Evolutionary conservation across 2,797 vertebrate genomes (phyloP).

Genomic region (Mormyrops boulengeri): DNA sequence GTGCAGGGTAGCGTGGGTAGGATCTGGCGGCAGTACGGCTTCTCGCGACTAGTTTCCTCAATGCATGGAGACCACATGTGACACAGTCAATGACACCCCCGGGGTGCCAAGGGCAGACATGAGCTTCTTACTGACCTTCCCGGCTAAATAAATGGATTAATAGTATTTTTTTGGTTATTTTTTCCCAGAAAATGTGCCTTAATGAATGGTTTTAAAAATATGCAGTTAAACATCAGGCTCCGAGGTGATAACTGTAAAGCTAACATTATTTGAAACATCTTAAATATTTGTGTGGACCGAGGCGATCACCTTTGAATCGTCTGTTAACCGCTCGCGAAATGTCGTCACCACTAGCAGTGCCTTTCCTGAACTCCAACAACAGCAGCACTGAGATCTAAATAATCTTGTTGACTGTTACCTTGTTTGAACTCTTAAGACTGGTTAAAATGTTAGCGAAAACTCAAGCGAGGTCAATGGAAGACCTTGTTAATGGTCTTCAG

Average conservation of each 20-base stretch:
- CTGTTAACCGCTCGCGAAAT: constrained; percentile 11
- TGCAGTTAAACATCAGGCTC: constrained; percentile 37
- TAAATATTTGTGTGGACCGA: constrained; percentile 47
- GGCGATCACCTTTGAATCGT: constrained; percentile 37
- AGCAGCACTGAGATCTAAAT: constrained; percentile 12
- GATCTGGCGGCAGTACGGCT: not conserved
- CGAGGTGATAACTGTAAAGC: constrained; percentile 43
- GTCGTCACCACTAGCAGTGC: not conserved
- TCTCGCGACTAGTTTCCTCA: not conserved
- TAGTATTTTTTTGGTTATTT: not conserved
- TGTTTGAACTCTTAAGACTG: constrained; percentile 2
- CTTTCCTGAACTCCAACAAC: not conserved
- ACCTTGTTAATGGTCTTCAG: constrained; percentile 1
- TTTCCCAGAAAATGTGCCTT: not conserved
- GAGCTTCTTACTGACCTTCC: not conserved
- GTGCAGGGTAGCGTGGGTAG: not conserved
- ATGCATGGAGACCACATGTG: not conserved
- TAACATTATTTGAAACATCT: constrained; percentile 45
- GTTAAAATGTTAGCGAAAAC: constrained; percentile 4
- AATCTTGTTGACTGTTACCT: constrained; percentile 7
- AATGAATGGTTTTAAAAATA: constrained; percentile 39
- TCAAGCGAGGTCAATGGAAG: not conserved
- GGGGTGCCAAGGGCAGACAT: not conserved
- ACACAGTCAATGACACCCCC: not conserved
- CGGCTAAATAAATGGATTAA: not conserved